Conservation (phyloP, 2,888 invertebrate genomes). For the Andrena chrysosceles region DNA sequence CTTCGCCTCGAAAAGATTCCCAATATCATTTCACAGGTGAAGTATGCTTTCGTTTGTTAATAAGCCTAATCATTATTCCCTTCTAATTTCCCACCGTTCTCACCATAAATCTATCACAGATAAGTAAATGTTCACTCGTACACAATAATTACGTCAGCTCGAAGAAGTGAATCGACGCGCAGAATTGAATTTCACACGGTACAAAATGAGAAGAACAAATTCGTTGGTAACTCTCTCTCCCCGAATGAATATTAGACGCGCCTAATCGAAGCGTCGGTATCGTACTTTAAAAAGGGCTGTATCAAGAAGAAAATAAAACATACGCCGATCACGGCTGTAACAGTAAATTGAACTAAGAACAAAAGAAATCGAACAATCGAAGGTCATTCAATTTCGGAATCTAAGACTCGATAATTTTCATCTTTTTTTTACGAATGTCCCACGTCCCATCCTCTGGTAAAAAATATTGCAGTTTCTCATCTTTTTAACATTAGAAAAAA, state of each 20-base stretch:
- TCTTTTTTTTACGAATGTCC: slow-evolving; percentile 77
- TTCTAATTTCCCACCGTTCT: slow-evolving; percentile 34
- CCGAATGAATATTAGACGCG: slow-evolving; percentile 52
- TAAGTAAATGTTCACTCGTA: slow-evolving; percentile 47
- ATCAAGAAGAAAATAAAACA: slow-evolving; percentile 41
- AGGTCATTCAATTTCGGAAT: slow-evolving; percentile 72
- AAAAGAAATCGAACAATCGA: slow-evolving; percentile 53
- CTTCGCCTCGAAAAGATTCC: not conserved
- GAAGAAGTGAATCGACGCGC: slow-evolving; percentile 74
- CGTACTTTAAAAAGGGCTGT: slow-evolving; percentile 45
- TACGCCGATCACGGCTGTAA: slow-evolving; percentile 35
- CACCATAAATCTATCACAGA: slow-evolving; percentile 69
- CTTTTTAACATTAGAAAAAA: slow-evolving; percentile 77
- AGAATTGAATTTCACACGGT: slow-evolving; percentile 51
- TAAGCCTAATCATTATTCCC: slow-evolving; percentile 37
- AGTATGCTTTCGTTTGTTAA: slow-evolving; percentile 10
- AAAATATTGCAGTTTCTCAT: slow-evolving; percentile 82
- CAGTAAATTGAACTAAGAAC: slow-evolving; percentile 66
- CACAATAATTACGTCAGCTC: slow-evolving; percentile 48
- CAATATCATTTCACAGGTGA: slow-evolving; percentile 7
- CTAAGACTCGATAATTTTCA: slow-evolving; percentile 73
- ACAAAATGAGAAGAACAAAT: slow-evolving; percentile 49
- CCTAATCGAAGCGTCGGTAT: slow-evolving; percentile 61
- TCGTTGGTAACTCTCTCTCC: slow-evolving; percentile 60
- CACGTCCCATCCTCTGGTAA: slow-evolving; percentile 83